Evolutionary conservation across 2,797 vertebrate genomes (phyloP), one percentile per base, ranked within the genome.

Genomic region (Echiichthys vipera): DNA sequence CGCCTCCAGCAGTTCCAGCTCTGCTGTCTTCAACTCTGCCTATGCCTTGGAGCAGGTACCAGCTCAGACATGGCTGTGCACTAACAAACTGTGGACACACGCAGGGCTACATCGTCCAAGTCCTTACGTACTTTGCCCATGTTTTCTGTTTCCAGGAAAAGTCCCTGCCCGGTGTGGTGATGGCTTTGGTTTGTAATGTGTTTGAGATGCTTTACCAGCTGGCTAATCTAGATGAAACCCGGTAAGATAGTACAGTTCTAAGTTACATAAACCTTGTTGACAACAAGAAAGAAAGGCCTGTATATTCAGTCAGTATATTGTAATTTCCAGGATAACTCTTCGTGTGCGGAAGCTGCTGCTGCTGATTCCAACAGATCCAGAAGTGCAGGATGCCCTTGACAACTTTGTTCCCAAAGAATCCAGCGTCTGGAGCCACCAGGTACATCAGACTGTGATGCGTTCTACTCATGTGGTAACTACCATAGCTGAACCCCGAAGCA

Each of bases 201-300:
- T 99, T 99, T 87, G 98, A 99, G 89, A 99, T 99, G 97, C 96
- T 99, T 50, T 99, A 99, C 88, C 98, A 99, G 78, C 95, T 99
- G 67, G 98, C 98, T 77, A 99, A 99, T 77, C 93, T 99, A 2
- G 98, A 99, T 65, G 98, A 99, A 88, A 95, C 96, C 66, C 96
- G 98, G 98, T 95, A 65, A 85, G 72, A 46, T 17, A 5, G 5
- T 15, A 20, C n/a, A n/a, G 20, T 5, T 37, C 22, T n/a, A 50
- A 66, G 14, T 30, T 27, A 7, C 22, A 30, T 32, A n/a, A 8
- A 4, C 9, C 45, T 18, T 14, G n/a, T 32, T 46, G 20, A 42
- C 18, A 24, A 20, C 40, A 14, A 27, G n/a, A 64, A 27, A 22
- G 36, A 22, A 46, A 47, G 3, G 27, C 7, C 15, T 39, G 34